phyloP scores from a whole-genome alignment of 1,140 invertebrate genomes.

The Andrena cerasifolii region DNA sequence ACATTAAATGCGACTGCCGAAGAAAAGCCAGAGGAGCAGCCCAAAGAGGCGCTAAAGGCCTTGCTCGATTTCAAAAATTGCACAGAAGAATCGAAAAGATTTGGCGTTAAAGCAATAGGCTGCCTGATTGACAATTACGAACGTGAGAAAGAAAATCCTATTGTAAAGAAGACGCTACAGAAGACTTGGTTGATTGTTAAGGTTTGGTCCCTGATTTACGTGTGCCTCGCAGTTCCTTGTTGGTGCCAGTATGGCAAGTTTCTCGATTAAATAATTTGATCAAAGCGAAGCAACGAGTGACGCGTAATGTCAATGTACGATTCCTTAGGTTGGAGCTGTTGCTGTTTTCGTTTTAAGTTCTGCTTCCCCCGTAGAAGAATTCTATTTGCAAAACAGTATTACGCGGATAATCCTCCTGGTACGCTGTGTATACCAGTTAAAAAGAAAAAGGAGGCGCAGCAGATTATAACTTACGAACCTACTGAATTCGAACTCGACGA shows the following conservation, averaged over 20 bases:
- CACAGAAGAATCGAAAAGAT: constrained; percentile 63
- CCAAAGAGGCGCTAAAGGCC: constrained; percentile 59
- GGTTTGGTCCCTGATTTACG: constrained; percentile 74
- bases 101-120: constrained; percentile 68
- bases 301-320: neutral
- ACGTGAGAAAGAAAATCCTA: constrained; percentile 53
- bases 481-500: constrained; percentile 68
- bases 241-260: constrained; percentile 76
- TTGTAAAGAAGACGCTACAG: constrained; percentile 50
- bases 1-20: constrained; percentile 67
- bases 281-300: neutral
- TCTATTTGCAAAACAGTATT: constrained; percentile 69
- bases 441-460: constrained; percentile 15
- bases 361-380: constrained; percentile 73
- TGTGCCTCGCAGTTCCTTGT: constrained; percentile 71
- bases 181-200: constrained; percentile 67
- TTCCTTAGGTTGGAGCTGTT: constrained; percentile 76
- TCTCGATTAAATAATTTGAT: constrained; percentile 6
- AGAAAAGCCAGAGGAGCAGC: constrained; percentile 49
- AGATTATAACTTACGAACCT: constrained; percentile 63
- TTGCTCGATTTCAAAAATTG: constrained; percentile 69
- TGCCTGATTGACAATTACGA: constrained; percentile 70
- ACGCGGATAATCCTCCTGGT: constrained; percentile 71
- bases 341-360: constrained; percentile 72
- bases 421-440: constrained; percentile 42